Conservation (phyloP, 1,140 invertebrate genomes). For the Berghia stephanieae region DNA sequence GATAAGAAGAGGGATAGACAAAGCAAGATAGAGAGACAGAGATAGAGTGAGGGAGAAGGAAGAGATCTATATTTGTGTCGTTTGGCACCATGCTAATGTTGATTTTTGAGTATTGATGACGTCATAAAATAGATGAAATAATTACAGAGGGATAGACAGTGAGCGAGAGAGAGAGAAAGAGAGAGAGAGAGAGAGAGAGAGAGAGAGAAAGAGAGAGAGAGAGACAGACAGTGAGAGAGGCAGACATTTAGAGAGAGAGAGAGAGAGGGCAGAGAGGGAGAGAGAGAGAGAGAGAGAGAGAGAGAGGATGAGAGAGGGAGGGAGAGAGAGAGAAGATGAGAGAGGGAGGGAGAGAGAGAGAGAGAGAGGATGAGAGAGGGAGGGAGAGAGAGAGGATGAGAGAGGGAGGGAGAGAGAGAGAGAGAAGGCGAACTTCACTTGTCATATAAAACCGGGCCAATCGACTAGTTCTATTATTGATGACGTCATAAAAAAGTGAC, state of each 20-base stretch:
- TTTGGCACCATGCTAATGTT: too few relatives aligned
- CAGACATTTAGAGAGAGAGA: not conserved
- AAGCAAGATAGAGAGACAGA: too few relatives aligned
- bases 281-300: not conserved
- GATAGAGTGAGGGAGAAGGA: too few relatives aligned
- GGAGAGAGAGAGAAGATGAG: too few relatives aligned
- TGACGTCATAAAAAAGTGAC: too few relatives aligned
- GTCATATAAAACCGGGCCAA: too few relatives aligned
- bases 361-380: not conserved
- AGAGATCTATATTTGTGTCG: too few relatives aligned
- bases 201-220: not conserved
- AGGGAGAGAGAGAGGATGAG: slow-evolving; percentile 12
- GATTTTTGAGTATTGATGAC: too few relatives aligned
- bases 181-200: not conserved
- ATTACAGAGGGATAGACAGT: not conserved
- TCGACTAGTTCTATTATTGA: too few relatives aligned
- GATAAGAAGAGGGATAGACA: too few relatives aligned
- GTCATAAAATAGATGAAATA: too few relatives aligned
- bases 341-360: not conserved
- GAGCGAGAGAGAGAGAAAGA: not conserved
- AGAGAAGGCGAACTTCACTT: too few relatives aligned
- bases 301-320: slow-evolving; percentile 26
- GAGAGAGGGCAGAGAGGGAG: not conserved
- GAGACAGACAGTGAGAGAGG: not conserved
- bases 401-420: not conserved